Evolutionary conservation across 2,888 invertebrate genomes (phyloP), one percentile per base, ranked within the genome.

Genomic region (Lasioglossum pauxillum): DNA sequence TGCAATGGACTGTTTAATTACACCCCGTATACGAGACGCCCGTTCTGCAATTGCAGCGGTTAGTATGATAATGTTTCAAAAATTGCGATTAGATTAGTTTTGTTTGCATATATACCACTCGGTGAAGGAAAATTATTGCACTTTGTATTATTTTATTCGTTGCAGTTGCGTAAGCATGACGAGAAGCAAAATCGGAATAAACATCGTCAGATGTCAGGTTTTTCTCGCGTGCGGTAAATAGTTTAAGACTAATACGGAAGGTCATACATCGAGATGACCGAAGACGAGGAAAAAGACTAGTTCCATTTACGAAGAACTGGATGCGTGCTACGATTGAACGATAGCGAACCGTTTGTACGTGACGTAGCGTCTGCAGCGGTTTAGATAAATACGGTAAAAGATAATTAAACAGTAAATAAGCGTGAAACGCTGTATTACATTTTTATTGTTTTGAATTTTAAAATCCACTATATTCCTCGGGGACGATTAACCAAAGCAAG

Each of bases 201-300:
- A 67, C 44, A 31, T 75, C 75, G 5, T 31, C 19, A 23, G n/a
- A 64, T 76, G 31, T 14, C 27, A 64, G 38, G 38, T 38, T 71
- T 71, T 57, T 74, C 64, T 19, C 14, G 69, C 69, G 69, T 38
- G 41, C 69, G n/a, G 38, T 23, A 19, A 74, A 80, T 3, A 38
- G 49, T 64, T 74, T 35, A 23, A 76, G 41, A 72, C 12, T n/a
- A 31, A 80, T 83, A 53, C 12, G 77, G 75, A 86, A 84, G 84
- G 72, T 89, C 83, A 31, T 64, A 60, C 35, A 41, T 69, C 72
- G 10, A 69, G 67, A 78, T 84, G 53, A 82, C 46, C 72, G 53
- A 35, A 19, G 49, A 67, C 57, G 49, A 64, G 10, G 14, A 67
- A 67, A 77, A 74, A 46, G 27, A 35, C 80, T 38, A 38, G 31